Base-by-base conservation (phyloP, 2,888 invertebrate genomes). In the Teleogryllus oceanicus region DNA sequence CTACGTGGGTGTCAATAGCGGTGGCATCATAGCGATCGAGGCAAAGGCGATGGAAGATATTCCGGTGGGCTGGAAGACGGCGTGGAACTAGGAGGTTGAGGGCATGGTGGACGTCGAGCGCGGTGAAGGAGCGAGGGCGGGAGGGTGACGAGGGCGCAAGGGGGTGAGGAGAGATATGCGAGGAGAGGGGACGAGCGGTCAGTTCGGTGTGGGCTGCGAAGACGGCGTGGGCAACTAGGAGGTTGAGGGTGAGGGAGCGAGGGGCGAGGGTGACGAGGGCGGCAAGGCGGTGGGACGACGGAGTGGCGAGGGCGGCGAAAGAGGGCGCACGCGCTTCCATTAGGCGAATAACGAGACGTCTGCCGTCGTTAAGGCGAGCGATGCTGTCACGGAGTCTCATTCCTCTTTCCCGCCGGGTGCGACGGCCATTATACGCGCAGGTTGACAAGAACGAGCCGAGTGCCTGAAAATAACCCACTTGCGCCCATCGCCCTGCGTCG, bases 331-430 rank as follows among this genome's bases (percentile, higher is more conserved):
- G 62, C 62, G 62, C 62, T n/a, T 62, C 62, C 62, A 62, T 62
- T 62, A 62, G 62, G 62, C 62, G 62, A 62, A 62, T 62, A 62
- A 62, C 62, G 62, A 62, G 62, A 62, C 62, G 62, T 62, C 62
- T 62, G 62, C 62, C n/a, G 62, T 62, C 62, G 62, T 62, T 62
- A 62, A n/a, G 62, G 13, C n/a, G 62, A 13, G 62, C 13, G 62
- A n/a, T 18, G 62, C 62, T 62, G 62, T 62, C 62, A 62, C 62
- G 13, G 16, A 62, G 62, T 62, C 62, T 13, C 62, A 13, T 62
- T n/a, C 62, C 62, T 18, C 62, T n/a, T 62, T 62, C 62, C 13
- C 62, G 16, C 62, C 62, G 62, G 62, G 13, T 62, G 62, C 62
- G 62, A n/a, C 62, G 62, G 62, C 62, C 62, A 62, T 62, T 62